Evolutionary conservation across 2,888 invertebrate genomes (phyloP).

Genomic region (Synanthedon tipuliformis): DNA sequence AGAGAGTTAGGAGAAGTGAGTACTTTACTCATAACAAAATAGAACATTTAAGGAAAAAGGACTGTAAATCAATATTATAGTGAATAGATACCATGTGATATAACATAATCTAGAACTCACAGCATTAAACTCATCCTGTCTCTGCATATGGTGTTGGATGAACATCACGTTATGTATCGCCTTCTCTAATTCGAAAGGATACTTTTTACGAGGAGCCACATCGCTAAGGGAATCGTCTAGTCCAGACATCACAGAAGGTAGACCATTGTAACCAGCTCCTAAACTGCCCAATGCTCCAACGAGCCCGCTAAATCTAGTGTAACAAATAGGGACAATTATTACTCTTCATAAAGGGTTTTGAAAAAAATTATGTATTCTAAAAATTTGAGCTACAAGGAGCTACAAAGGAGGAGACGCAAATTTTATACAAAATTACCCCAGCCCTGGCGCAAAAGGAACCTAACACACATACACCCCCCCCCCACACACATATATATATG

Average conservation of each 20-base stretch:
- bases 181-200: conserved; percentile 92
- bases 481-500: too few species aligned
- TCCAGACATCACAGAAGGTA: conserved; percentile 86
- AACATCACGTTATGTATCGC: conserved; percentile 96
- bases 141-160: conserved; percentile 92
- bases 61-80: too few species aligned
- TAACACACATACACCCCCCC: too few species aligned
- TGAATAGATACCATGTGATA: not conserved
- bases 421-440: too few species aligned
- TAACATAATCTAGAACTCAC: conserved; percentile 62
- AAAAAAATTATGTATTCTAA: too few species aligned
- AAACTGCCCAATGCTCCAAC: conserved; percentile 77
- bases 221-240: conserved; percentile 86
- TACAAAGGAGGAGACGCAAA: too few species aligned
- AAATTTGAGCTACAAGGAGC: too few species aligned
- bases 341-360: too few species aligned
- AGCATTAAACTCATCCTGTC: conserved; percentile 95
- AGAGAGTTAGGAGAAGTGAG: too few species aligned
- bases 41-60: not conserved
- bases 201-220: conserved; percentile 84
- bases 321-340: not conserved
- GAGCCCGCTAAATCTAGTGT: conserved; percentile 77
- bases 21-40: too few species aligned
- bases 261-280: conserved; percentile 81
- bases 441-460: too few species aligned